Conservation (phyloP, 2,888 invertebrate genomes). For the Hybos culiciformis region DNA sequence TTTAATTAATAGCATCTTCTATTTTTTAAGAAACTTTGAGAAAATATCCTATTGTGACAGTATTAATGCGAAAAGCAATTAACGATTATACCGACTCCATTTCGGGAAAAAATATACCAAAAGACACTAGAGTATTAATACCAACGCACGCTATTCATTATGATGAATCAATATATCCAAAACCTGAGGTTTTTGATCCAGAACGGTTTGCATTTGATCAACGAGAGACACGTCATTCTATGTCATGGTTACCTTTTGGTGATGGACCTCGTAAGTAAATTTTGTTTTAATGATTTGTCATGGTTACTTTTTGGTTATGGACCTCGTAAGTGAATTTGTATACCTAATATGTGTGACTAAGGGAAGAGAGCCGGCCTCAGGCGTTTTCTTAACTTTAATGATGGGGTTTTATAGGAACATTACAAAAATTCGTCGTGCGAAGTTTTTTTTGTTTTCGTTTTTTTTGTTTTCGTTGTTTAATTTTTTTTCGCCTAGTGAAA, state of each 20-base stretch:
- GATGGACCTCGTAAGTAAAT: conserved; percentile 14
- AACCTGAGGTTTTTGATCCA: conserved; percentile 44
- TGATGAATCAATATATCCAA: conserved; percentile 40
- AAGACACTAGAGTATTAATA: conserved; percentile 37
- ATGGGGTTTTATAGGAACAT: no score
- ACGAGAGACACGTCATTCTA: conserved; percentile 34
- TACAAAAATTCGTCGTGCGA: no score
- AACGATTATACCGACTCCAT: conserved; percentile 35
- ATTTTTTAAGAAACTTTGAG: conserved; percentile 34
- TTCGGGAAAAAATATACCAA: conserved; percentile 33
- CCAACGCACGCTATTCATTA: conserved; percentile 41
- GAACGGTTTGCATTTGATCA: conserved; percentile 41
- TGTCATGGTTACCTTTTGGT: conserved; percentile 14
- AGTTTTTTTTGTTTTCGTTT: no score
- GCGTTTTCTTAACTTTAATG: no score
- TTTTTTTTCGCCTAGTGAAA: no score
- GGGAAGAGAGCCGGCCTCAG: no score
- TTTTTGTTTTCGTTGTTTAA: no score
- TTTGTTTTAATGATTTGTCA: no score
- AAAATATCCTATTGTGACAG: conserved; percentile 34
- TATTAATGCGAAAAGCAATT: conserved; percentile 27
- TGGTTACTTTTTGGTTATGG: no score
- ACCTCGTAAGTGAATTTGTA: no score
- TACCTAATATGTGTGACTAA: no score
- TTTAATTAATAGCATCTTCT: background rate